Percentiles rank a stretch among this genome's conserved stretches.
These are phyloP conservation scores for Drosophila histrio DNA, from an alignment of 2,888 invertebrate species.

Conservation along the genomic window DNA sequence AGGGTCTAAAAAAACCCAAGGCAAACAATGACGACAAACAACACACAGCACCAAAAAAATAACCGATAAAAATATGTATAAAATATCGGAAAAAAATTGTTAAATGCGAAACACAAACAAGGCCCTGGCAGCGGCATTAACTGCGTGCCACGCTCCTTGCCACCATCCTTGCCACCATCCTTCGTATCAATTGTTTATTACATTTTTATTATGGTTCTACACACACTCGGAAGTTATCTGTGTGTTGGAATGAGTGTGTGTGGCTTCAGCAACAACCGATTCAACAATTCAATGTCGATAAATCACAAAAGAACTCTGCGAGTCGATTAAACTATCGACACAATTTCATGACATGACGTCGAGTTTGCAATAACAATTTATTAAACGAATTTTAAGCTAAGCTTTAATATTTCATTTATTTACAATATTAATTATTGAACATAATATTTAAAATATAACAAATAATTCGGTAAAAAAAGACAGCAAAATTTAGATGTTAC, in stretches of 20 bases:
- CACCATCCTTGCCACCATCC: neutral
- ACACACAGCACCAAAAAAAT: neutral
- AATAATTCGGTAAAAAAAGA: no score
- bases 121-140: neutral
- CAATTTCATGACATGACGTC: no score
- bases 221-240: neutral
- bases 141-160: neutral
- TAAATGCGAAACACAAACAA: conserved; percentile 17
- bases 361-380: no score
- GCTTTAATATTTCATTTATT: no score
- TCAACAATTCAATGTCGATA: conserved; percentile 18
- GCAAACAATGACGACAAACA: neutral
- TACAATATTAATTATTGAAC: no score
- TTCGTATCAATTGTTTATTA: neutral
- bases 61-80: neutral
- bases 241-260: neutral
- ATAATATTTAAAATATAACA: no score
- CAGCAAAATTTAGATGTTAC: no score
- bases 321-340: conserved; percentile 29
- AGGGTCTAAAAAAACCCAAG: neutral
- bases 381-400: no score
- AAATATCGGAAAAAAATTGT: neutral
- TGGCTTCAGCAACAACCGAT: neutral
- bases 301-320: conserved; percentile 9
- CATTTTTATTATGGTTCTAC: neutral